Conservation (phyloP, 2,888 invertebrate species). For the Prosopocoilus inquinatus region DNA sequence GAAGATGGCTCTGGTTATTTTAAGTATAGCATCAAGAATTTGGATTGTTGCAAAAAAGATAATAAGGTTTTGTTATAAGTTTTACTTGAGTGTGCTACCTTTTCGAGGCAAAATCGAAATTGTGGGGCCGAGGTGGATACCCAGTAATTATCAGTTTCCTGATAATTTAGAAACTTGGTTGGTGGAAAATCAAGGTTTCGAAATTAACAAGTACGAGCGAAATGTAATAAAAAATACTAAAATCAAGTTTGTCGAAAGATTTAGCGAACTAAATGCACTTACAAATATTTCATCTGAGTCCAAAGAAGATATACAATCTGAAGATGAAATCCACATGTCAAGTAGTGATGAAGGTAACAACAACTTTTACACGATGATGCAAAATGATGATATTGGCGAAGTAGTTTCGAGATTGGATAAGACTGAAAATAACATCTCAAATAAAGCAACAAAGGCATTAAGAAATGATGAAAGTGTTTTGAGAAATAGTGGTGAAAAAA, state of each 20-base stretch:
- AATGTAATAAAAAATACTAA: neutral
- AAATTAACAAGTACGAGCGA: conserved; percentile 21
- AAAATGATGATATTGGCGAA: conserved; percentile 23
- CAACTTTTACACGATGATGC: conserved; percentile 1
- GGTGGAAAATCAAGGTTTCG: conserved; percentile 45
- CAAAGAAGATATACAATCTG: conserved; percentile 6
- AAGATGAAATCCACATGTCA: conserved; percentile 3
- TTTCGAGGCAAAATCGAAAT: conserved; percentile 41
- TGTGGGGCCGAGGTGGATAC: conserved; percentile 46
- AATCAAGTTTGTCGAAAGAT: neutral
- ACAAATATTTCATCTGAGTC: conserved; percentile 13
- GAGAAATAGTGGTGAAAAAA: conserved; percentile 10
- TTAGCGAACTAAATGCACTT: conserved; percentile 5
- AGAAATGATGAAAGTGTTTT: neutral
- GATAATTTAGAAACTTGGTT: conserved; percentile 49
- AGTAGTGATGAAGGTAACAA: conserved; percentile 4
- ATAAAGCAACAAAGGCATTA: neutral
- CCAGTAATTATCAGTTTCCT: conserved; percentile 45
- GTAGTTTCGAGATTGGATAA: neutral
- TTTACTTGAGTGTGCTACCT: conserved; percentile 47
- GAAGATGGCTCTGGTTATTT: conserved; percentile 47
- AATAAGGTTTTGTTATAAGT: conserved; percentile 45
- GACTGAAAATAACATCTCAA: too few relatives aligned
- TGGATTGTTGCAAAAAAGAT: conserved; percentile 46
- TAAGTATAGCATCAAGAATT: conserved; percentile 51